Conservation (phyloP, 2,888 invertebrate genomes). For the Andrena fulva region DNA sequence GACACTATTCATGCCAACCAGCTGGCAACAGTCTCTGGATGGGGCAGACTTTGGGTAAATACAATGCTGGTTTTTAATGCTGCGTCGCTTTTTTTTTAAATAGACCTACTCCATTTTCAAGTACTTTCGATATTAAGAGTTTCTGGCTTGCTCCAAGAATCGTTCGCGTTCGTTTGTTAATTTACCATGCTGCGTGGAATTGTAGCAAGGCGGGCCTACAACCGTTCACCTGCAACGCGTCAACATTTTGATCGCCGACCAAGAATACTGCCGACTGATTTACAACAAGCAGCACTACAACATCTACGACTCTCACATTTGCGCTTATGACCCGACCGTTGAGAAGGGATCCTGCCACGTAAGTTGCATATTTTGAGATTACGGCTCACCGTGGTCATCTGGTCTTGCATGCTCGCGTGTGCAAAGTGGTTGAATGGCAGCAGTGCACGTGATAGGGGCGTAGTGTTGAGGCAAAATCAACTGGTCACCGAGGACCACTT, state of each 20-base stretch:
- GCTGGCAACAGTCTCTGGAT: slow-evolving; percentile 76
- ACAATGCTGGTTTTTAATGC: neutral
- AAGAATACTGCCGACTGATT: slow-evolving; percentile 83
- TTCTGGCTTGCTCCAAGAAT: neutral
- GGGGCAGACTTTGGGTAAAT: slow-evolving; percentile 78
- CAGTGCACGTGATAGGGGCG: neutral
- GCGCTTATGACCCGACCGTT: slow-evolving; percentile 63
- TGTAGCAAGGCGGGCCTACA: slow-evolving; percentile 72
- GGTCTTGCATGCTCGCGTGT: neutral
- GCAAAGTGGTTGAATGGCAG: neutral
- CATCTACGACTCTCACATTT: slow-evolving; percentile 66
- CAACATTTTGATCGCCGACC: slow-evolving; percentile 86
- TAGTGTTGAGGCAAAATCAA: neutral
- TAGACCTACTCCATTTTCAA: neutral
- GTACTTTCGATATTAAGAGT: neutral
- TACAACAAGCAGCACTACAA: slow-evolving; percentile 44
- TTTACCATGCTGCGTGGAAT: neutral
- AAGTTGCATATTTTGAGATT: slow-evolving; percentile 35
- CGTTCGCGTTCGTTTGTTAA: neutral
- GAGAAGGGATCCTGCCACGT: slow-evolving; percentile 74
- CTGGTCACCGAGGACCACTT: neutral
- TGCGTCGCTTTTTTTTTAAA: neutral
- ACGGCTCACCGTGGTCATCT: neutral
- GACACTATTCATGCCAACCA: slow-evolving; percentile 56
- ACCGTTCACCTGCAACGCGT: slow-evolving; percentile 85